Conservation (phyloP, 2,113 vertebrate species). For the Candoia aspera region DNA sequence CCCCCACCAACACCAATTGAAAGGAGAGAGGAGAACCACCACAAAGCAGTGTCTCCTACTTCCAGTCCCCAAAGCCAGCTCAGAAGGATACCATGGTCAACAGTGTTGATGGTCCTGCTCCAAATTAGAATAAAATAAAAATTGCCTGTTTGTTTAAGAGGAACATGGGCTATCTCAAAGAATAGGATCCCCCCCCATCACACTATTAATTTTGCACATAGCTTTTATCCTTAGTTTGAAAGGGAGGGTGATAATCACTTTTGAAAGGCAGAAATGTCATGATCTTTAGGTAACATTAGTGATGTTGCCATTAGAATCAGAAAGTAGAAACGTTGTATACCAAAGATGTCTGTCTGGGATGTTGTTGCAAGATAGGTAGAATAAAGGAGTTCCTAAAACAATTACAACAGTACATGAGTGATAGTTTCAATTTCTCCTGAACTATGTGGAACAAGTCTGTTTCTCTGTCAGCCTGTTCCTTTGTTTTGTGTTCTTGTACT, state of each 20-base stretch:
- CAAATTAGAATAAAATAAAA: neutral
- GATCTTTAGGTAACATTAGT: neutral
- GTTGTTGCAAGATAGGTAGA: too few relatives aligned
- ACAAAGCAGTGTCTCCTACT: neutral
- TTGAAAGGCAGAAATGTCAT: neutral
- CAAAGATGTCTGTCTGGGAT: neutral
- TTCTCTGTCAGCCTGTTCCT: too few relatives aligned
- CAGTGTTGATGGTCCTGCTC: neutral
- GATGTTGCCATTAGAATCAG: neutral
- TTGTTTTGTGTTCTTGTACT: too few relatives aligned
- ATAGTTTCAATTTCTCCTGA: too few relatives aligned
- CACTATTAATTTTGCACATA: neutral
- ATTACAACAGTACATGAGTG: too few relatives aligned
- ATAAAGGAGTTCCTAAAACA: too few relatives aligned
- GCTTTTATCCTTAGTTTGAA: neutral
- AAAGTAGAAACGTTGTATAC: neutral
- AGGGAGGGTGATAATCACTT: neutral
- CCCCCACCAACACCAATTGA: too few relatives aligned
- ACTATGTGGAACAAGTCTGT: too few relatives aligned
- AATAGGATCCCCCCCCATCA: neutral
- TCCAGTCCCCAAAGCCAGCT: neutral
- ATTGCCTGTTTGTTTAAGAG: neutral
- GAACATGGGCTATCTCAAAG: neutral
- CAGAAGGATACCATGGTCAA: too few relatives aligned
- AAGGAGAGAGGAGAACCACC: neutral